phyloP scores from a whole-genome alignment of 2,888 invertebrate genomes.

The Drosophila merina region DNA sequence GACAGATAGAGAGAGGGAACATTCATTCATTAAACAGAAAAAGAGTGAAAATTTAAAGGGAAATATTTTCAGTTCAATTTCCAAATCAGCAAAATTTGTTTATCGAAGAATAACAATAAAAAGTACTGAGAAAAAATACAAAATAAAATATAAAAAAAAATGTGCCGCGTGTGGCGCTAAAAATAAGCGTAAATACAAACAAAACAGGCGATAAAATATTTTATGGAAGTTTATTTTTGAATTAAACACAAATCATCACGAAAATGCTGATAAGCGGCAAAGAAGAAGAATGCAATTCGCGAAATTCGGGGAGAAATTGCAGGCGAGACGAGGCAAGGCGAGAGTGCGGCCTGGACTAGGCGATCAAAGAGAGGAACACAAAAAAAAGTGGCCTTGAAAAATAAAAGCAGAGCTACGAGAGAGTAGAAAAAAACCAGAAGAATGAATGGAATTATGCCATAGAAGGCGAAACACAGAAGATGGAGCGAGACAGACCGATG shows the following conservation, averaged over 20 bases:
- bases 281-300: conserved; percentile 7
- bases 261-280: conserved; percentile 36
- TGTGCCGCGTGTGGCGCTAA: conserved; percentile 63
- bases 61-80: conserved; percentile 19
- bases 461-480: conserved; percentile 34
- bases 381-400: conserved; percentile 66
- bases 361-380: conserved; percentile 26
- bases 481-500: conserved; percentile 35
- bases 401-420: conserved; percentile 37
- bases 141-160: conserved; percentile 34
- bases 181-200: conserved; percentile 49
- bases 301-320: conserved; percentile 11
- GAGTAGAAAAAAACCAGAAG: conserved; percentile 17
- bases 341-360: conserved; percentile 10
- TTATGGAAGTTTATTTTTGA: conserved; percentile 38
- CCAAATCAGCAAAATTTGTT: conserved; percentile 50
- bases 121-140: conserved; percentile 15
- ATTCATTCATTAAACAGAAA: conserved; percentile 42
- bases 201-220: conserved; percentile 43
- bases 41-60: conserved; percentile 37
- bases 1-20: conserved; percentile 13
- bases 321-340: conserved; percentile 5
- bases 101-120: conserved; percentile 44
- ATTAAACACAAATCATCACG: conserved; percentile 28
- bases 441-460: conserved; percentile 46